Evolutionary conservation across 1,140 invertebrate genomes (phyloP), one percentile per base, ranked within the genome.

Genomic region (Steinernema khuongi): DNA sequence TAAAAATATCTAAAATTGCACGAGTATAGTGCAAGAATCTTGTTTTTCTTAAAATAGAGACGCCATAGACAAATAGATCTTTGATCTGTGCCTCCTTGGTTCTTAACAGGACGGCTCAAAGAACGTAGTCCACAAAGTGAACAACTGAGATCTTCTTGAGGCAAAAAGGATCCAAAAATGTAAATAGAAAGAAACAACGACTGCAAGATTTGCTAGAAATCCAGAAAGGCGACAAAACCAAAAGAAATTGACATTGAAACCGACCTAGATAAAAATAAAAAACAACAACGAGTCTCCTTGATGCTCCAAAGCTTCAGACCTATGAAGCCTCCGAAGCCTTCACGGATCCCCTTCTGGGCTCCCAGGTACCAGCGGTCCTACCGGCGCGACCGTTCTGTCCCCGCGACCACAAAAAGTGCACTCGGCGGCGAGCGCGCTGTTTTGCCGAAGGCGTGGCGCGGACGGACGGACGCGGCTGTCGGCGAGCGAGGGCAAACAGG

Each of bases 111-210:
- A n/a, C n/a, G n/a, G n/a, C n/a, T n/a, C n/a, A n/a, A n/a, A n/a
- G n/a, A n/a, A n/a, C n/a, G n/a, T n/a, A n/a, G n/a, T n/a, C n/a
- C n/a, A n/a, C 31, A 70, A 28, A 29, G 68, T 41, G 68, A n/a
- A n/a, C n/a, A n/a, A n/a, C n/a, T 28, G 44, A 70, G 31, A 32
- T 50, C 69, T 50, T 70, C 32, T 50, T 50, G 31, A 31, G 69
- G 69, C 31, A 70, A 50, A 44, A 70, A 44, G 69, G 33, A 44
- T 36, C 36, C 44, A 70, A 70, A 50, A 44, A 70, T 31, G 69
- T 41, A 70, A 41, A 70, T 41, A 41, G 31, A 28, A 19, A 33
- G 29, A 19, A 70, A 44, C 44, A 31, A 26, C 30, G 68, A 70
- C 28, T 26, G 68, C 28, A 19, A n/a, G 44, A 1, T 33, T 18